A percentile compares a stretch with the other conserved stretches of the same genome.
phyloP scores from a whole-genome alignment of 2,113 vertebrate genomes.

The Cephalophus harveyi region DNA sequence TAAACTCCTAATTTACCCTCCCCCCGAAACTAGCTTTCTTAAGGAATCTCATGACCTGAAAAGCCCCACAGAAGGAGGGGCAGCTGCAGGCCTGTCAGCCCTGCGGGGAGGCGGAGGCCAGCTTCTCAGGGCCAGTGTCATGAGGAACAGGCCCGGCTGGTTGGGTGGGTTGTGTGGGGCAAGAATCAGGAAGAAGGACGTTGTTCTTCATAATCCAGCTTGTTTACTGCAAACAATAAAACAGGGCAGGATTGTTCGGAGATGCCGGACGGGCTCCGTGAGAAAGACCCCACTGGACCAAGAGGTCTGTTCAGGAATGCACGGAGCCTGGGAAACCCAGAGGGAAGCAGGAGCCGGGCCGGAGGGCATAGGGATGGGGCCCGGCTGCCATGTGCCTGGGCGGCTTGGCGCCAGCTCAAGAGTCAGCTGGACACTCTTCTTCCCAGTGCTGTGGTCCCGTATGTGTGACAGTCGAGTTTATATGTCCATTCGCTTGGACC shows the following conservation, averaged over 20 bases:
- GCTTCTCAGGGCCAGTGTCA: rapidly evolving
- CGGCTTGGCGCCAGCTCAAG: rapidly evolving
- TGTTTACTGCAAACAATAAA: slow-evolving; percentile 32
- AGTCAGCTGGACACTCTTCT: rapidly evolving
- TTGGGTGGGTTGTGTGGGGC: slow-evolving; percentile 12
- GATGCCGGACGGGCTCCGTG: not conserved
- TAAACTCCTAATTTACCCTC: not conserved
- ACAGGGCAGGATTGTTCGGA: slow-evolving; percentile 47
- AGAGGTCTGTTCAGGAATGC: slow-evolving; percentile 46
- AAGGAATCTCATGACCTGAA: not conserved
- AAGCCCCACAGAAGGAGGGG: not conserved
- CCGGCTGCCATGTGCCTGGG: rapidly evolving
- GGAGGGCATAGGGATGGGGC: not conserved
- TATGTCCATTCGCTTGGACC: not conserved
- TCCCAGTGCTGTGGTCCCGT: not conserved
- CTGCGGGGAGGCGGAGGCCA: rapidly evolving
- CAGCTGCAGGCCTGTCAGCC: rapidly evolving
- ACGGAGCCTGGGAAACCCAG: slow-evolving; percentile 25
- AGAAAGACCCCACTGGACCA: slow-evolving; percentile 16
- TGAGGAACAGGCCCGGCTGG: slow-evolving; percentile 56
- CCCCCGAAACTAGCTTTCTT: not conserved
- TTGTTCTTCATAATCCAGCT: not conserved
- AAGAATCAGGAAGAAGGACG: slow-evolving; percentile 27
- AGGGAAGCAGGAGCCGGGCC: rapidly evolving
- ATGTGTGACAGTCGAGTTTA: not conserved